Conservation (phyloP, 1,140 invertebrate genomes). For the Macrobrachium nipponense region DNA sequence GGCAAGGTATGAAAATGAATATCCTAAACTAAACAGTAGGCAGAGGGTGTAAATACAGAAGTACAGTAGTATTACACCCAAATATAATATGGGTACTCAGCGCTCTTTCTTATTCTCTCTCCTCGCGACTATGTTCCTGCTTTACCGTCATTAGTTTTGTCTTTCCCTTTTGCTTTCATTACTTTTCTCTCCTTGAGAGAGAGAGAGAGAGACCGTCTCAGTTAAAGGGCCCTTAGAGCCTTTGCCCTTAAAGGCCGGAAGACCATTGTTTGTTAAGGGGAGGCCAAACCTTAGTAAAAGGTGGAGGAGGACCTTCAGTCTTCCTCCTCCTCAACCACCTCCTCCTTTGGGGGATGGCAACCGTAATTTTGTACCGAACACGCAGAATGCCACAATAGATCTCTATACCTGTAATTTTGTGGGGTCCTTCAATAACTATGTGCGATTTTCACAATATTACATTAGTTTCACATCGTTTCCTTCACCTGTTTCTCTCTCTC, state of each 20-base stretch:
- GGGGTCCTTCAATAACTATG: constrained; percentile 63
- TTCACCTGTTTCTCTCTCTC: constrained; percentile 8
- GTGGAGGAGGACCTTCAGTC: background rate
- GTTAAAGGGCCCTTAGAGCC: background rate
- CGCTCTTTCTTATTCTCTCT: background rate
- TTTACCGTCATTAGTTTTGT: background rate
- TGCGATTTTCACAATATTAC: constrained; percentile 58
- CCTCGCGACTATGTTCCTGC: too few species aligned
- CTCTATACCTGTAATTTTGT: constrained; percentile 49
- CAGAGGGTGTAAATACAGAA: too few species aligned
- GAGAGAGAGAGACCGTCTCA: background rate
- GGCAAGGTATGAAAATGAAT: too few species aligned
- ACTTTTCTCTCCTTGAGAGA: background rate
- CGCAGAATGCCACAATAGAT: constrained; percentile 39
- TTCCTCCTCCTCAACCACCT: too few species aligned
- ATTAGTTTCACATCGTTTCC: constrained; percentile 42
- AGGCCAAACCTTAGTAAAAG: constrained; percentile 37
- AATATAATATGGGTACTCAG: too few species aligned
- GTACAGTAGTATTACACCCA: too few species aligned
- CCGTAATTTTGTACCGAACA: constrained; percentile 47
- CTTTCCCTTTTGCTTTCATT: constrained; percentile 3
- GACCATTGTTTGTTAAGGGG: constrained; percentile 37
- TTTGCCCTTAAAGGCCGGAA: constrained; percentile 30
- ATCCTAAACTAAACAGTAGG: too few species aligned
- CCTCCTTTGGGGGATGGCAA: background rate